Percentiles rank a stretch among this genome's conserved stretches.
Evolutionary conservation across 2,888 invertebrate species (phyloP).

Genomic region (Orchestes rusci): DNA sequence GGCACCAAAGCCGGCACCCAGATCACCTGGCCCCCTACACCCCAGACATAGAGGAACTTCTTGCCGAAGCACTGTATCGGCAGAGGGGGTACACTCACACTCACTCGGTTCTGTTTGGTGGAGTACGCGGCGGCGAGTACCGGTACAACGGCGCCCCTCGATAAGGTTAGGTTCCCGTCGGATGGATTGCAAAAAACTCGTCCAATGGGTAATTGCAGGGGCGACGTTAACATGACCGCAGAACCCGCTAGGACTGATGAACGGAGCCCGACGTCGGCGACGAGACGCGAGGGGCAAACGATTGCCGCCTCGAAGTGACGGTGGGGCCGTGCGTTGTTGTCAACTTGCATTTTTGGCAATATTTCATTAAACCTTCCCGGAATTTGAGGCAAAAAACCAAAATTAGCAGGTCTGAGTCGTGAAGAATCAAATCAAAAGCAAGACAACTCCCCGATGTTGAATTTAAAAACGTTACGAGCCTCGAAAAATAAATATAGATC

Average conservation of each 20-base stretch:
- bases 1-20: constrained; percentile 17
- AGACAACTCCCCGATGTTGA: too few species aligned
- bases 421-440: too few species aligned
- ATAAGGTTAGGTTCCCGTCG: too few species aligned
- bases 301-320: constrained; percentile 18
- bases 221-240: constrained; percentile 49
- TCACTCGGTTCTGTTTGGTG: too few species aligned
- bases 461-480: too few species aligned
- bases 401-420: too few species aligned
- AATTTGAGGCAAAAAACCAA: too few species aligned
- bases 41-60: constrained; percentile 20
- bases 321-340: constrained; percentile 22
- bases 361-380: too few species aligned
- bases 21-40: constrained; percentile 16
- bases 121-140: constrained; percentile 22
- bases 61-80: constrained; percentile 16
- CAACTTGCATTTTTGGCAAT: constrained; percentile 16
- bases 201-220: constrained; percentile 31
- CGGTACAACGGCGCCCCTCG: constrained; percentile 15
- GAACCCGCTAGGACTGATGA: constrained; percentile 43
- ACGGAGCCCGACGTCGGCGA: constrained; percentile 29
- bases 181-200: constrained; percentile 23
- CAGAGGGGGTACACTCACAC: constrained; percentile 17
- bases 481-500: too few species aligned
- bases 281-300: constrained; percentile 15